Conservation (phyloP, 2,797 vertebrate species). For the Fundulus diaphanus region DNA sequence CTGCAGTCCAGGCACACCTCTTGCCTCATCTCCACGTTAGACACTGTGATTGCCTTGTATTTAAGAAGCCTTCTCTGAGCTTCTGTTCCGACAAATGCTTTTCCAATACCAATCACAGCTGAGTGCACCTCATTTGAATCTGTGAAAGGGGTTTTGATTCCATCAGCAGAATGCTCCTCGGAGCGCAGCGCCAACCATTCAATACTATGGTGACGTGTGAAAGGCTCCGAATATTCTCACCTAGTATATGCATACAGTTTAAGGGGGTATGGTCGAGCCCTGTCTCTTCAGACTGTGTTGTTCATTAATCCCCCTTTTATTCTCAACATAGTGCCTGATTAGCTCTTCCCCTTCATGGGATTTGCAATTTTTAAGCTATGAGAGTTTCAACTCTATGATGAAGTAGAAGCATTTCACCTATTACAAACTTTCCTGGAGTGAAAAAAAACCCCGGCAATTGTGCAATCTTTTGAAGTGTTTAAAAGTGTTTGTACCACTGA, state of each 20-base stretch:
- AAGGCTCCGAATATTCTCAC: constrained; percentile 74
- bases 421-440: constrained; percentile 67
- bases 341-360: constrained; percentile 57
- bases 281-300: constrained; percentile 63
- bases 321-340: constrained; percentile 65
- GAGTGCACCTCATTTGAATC: constrained; percentile 86
- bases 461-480: constrained; percentile 52
- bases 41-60: constrained; percentile 84
- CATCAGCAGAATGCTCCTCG: constrained; percentile 84
- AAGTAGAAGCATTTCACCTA: constrained; percentile 56
- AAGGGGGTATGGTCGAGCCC: constrained; percentile 54
- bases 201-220: constrained; percentile 72
- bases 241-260: constrained; percentile 60
- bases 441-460: constrained; percentile 56
- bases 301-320: constrained; percentile 77
- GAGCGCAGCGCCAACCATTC: constrained; percentile 78
- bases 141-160: constrained; percentile 85
- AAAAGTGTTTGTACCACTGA: constrained; percentile 62
- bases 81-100: constrained; percentile 84
- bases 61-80: constrained; percentile 83
- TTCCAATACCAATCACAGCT: constrained; percentile 87
- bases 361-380: constrained; percentile 56
- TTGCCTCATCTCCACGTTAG: constrained; percentile 74
- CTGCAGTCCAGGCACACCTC: constrained; percentile 81
- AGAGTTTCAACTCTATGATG: constrained; percentile 61